A percentile compares a stretch with the other conserved stretches of the same genome.
Conservation (phyloP, 2,888 invertebrate genomes). For the Netelia inedita region DNA sequence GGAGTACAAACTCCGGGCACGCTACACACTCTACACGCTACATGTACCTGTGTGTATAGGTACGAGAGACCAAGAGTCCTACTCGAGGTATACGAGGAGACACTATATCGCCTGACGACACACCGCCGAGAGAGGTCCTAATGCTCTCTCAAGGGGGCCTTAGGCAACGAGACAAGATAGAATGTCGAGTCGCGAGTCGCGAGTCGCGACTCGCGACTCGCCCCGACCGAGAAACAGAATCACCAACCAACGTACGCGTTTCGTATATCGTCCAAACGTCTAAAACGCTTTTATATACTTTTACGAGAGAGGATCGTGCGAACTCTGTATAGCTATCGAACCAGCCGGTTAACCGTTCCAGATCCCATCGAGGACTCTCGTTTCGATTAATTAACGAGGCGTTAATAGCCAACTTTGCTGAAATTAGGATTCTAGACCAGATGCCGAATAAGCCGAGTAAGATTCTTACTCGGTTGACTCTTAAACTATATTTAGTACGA, state of each 20-base stretch:
- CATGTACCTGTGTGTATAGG: too few relatives aligned
- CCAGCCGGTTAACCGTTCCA: slow-evolving; percentile 35
- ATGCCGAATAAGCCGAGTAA: not conserved
- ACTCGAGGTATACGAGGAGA: slow-evolving; percentile 16
- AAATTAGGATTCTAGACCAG: slow-evolving; percentile 47
- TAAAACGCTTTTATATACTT: slow-evolving; percentile 35
- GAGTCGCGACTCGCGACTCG: slow-evolving; percentile 56
- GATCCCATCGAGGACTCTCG: slow-evolving; percentile 12
- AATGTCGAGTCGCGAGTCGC: slow-evolving; percentile 57
- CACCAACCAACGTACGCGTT: slow-evolving; percentile 36
- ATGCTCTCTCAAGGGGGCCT: slow-evolving; percentile 58
- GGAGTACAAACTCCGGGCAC: slow-evolving; percentile 38
- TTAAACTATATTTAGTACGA: not conserved
- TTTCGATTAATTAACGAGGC: slow-evolving; percentile 59
- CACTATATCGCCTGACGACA: slow-evolving; percentile 11
- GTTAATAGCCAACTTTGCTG: slow-evolving; percentile 49
- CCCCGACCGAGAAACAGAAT: slow-evolving; percentile 31
- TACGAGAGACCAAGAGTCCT: not conserved
- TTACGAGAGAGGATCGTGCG: not conserved
- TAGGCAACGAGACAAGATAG: slow-evolving; percentile 63
- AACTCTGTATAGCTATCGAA: slow-evolving; percentile 21
- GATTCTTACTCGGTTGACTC: too few relatives aligned
- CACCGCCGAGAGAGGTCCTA: slow-evolving; percentile 41
- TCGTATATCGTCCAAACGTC: slow-evolving; percentile 44
- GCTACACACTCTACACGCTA: not conserved